phyloP scores from a whole-genome alignment of 2,797 vertebrate genomes.

The Danio jaintianensis region DNA sequence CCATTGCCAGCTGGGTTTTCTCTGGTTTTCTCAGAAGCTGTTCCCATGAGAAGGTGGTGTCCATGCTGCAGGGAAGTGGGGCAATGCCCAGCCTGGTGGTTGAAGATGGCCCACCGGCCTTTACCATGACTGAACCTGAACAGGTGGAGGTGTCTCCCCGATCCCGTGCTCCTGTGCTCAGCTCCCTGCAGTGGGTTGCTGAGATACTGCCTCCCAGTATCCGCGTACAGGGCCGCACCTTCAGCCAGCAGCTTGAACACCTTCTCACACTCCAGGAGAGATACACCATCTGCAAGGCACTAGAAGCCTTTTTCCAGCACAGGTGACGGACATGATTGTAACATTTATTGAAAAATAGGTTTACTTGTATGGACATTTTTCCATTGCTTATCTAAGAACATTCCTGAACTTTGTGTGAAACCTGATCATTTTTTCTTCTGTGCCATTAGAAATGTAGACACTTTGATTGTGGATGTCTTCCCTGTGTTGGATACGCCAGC shows the following conservation, averaged over 20 bases:
- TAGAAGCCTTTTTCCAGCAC: conserved; percentile 98
- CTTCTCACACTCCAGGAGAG: conserved; percentile 93
- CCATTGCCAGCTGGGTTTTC: too few species aligned
- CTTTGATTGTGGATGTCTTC: conserved; percentile 95
- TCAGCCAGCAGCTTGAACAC: conserved; percentile 96
- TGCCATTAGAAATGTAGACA: conserved; percentile 90
- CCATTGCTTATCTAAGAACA: not conserved
- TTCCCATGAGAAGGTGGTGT: conserved; percentile 97
- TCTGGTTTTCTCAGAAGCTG: conserved; percentile 81
- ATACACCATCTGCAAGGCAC: conserved; percentile 90
- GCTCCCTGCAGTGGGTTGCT: conserved; percentile 96
- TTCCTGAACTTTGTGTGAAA: not conserved
- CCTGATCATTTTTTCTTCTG: not conserved
- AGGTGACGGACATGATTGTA: conserved; percentile 76
- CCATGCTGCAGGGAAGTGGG: conserved; percentile 97
- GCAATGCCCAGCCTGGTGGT: conserved; percentile 97
- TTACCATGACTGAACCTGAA: conserved; percentile 76
- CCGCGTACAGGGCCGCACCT: conserved; percentile 93
- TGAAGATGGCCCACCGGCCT: conserved; percentile 87
- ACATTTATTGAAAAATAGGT: not conserved
- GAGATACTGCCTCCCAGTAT: conserved; percentile 97
- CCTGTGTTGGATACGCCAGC: conserved; percentile 95
- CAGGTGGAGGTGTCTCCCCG: conserved; percentile 70
- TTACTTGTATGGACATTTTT: not conserved
- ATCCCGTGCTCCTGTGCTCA: conserved; percentile 86